Evolutionary conservation across 2,113 vertebrate species (phyloP).

Genomic region (Mus pahari): DNA sequence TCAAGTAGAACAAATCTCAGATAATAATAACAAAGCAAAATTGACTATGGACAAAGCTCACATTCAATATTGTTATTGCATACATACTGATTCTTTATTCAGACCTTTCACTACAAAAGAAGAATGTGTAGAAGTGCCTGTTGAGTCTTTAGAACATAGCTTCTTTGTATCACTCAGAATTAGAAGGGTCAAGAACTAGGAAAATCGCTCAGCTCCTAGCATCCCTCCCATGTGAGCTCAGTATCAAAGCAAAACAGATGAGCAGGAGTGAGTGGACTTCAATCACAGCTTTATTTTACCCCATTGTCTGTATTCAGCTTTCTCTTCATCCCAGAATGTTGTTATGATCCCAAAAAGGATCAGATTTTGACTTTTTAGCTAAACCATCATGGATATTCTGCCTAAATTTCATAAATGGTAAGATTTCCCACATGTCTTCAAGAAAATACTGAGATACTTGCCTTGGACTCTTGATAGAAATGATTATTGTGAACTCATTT

Average conservation of each 20-base stretch:
- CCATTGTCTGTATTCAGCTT: background rate
- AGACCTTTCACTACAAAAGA: background rate
- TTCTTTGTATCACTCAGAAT: background rate
- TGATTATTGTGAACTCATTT: conserved; percentile 60
- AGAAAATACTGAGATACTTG: conserved; percentile 67
- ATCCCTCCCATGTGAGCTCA: background rate
- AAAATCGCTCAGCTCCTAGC: background rate
- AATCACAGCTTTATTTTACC: conserved; percentile 30
- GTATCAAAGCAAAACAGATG: background rate
- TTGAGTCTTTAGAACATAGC: background rate
- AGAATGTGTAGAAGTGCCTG: background rate
- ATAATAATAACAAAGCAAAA: background rate
- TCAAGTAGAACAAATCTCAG: background rate
- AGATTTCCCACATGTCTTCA: conserved; percentile 57
- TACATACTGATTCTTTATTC: background rate
- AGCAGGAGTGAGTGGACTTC: background rate
- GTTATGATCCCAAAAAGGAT: conserved; percentile 25
- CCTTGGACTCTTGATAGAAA: conserved; percentile 50
- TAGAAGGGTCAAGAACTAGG: background rate
- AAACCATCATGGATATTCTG: conserved; percentile 27
- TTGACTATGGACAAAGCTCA: background rate
- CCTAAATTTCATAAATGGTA: conserved; percentile 59
- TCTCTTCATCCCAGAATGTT: background rate
- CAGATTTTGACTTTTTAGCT: conserved; percentile 52
- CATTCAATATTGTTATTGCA: conserved; percentile 1